Conservation (phyloP, 2,797 vertebrate genomes). For the Parambassis ranga region DNA sequence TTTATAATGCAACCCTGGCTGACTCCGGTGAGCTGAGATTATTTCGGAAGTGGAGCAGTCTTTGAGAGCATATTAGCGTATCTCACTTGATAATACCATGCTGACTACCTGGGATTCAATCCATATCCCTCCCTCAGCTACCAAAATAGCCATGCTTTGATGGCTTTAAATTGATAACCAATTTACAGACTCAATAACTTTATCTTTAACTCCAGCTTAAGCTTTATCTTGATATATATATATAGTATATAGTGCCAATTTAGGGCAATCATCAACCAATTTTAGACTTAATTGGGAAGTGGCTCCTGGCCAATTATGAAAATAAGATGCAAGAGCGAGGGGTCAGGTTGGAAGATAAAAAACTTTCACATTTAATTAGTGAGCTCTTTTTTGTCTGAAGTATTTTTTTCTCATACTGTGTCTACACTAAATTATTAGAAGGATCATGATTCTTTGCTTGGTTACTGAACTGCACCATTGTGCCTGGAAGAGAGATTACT, state of each 20-base stretch:
- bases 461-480: conserved; percentile 44
- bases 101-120: conserved; percentile 72
- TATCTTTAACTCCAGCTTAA: conserved; percentile 65
- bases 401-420: conserved; percentile 20
- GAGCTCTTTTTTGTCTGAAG: conserved; percentile 56
- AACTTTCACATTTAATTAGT: conserved; percentile 72
- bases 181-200: conserved; percentile 68
- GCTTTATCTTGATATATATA: conserved; percentile 55
- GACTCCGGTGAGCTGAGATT: conserved; percentile 69
- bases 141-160: conserved; percentile 73
- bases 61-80: conserved; percentile 53
- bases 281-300: conserved; percentile 67
- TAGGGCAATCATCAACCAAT: conserved; percentile 54
- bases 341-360: conserved; percentile 47
- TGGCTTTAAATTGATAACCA: conserved; percentile 77
- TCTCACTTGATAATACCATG: conserved; percentile 69
- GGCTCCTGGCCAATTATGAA: conserved; percentile 59
- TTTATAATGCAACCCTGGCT: conserved; percentile 54
- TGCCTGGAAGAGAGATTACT: conserved; percentile 52
- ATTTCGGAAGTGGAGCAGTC: conserved; percentile 54
- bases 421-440: conserved; percentile 58
- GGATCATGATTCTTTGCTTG: conserved; percentile 47
- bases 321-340: conserved; percentile 36
- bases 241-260: conserved; percentile 58
- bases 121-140: conserved; percentile 59